These are phyloP conservation scores for Sebastes kiyomatsui DNA, from an alignment of 2,797 vertebrate species.

Conservation along the genomic window DNA sequence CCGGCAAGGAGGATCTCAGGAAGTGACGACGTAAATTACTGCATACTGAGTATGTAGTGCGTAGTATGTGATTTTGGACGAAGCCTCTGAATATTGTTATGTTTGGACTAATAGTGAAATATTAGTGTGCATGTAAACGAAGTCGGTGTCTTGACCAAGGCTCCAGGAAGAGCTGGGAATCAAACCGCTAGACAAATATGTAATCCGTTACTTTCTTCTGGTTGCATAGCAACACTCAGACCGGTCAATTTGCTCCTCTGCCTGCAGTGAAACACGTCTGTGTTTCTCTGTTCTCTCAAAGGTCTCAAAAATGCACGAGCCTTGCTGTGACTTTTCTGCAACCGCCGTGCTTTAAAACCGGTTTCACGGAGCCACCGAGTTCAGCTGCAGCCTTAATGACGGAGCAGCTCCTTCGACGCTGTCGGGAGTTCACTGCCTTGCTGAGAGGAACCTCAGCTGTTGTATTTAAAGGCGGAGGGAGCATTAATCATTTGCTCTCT, in stretches of 20 bases:
- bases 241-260: not conserved
- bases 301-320: not conserved
- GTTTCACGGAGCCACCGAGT: not conserved
- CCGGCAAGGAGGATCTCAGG: too few relatives aligned
- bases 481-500: conserved; percentile 25
- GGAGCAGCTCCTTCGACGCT: not conserved
- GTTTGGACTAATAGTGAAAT: too few relatives aligned
- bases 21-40: too few relatives aligned
- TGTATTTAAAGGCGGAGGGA: conserved; percentile 8
- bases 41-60: too few relatives aligned
- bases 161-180: not conserved
- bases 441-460: conserved; percentile 34
- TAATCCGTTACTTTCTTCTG: not conserved
- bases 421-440: conserved; percentile 14
- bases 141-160: not conserved
- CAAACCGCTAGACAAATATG: not conserved
- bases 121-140: too few relatives aligned
- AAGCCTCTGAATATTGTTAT: too few relatives aligned
- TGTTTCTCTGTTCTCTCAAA: not conserved
- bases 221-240: conserved; percentile 11
- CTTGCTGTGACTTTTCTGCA: not conserved
- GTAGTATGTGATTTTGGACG: too few relatives aligned
- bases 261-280: not conserved
- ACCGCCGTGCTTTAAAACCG: conserved; percentile 8
- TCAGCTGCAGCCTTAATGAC: not conserved